Evolutionary conservation across 2,113 vertebrate genomes (phyloP).

Genomic region (Diphyllodes magnificus): DNA sequence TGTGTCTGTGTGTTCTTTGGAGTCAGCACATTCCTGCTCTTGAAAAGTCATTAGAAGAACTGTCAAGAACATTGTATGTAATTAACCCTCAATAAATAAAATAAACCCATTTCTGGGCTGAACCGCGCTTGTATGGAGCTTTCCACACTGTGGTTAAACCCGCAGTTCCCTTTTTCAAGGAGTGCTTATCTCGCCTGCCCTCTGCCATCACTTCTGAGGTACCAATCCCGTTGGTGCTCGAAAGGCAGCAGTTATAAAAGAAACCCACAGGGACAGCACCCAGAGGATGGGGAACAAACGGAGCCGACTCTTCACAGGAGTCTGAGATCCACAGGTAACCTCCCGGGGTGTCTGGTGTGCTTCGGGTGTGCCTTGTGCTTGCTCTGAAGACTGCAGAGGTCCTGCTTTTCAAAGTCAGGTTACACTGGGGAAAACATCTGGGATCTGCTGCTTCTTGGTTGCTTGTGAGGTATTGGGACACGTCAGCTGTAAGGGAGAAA

Average conservation of each 20-base stretch:
- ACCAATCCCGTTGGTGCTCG: not conserved
- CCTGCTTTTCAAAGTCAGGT: not conserved
- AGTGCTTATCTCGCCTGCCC: not conserved
- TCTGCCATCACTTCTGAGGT: not conserved
- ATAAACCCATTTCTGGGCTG: not conserved
- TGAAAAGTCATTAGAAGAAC: not conserved
- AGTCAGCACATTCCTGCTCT: not conserved
- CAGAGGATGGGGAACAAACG: not conserved
- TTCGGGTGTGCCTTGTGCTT: not conserved
- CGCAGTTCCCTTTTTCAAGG: conserved; percentile 34
- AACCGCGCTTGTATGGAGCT: not conserved
- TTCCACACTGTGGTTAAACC: not conserved
- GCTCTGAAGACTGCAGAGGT: not conserved
- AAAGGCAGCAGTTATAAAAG: not conserved
- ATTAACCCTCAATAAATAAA: not conserved
- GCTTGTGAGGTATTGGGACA: not conserved
- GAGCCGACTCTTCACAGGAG: not conserved
- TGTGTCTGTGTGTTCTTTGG: not conserved
- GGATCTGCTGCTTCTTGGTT: not conserved
- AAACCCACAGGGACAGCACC: not conserved
- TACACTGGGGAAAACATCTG: not conserved
- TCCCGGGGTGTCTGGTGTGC: not conserved
- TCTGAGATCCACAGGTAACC: not conserved
- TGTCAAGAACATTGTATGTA: not conserved
- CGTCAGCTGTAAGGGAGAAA: not conserved